Percentiles rank a stretch among this genome's conserved stretches.
These are phyloP conservation scores for Drosophila hydei DNA, from an alignment of 1,140 invertebrate genomes.

Conservation along the genomic window DNA sequence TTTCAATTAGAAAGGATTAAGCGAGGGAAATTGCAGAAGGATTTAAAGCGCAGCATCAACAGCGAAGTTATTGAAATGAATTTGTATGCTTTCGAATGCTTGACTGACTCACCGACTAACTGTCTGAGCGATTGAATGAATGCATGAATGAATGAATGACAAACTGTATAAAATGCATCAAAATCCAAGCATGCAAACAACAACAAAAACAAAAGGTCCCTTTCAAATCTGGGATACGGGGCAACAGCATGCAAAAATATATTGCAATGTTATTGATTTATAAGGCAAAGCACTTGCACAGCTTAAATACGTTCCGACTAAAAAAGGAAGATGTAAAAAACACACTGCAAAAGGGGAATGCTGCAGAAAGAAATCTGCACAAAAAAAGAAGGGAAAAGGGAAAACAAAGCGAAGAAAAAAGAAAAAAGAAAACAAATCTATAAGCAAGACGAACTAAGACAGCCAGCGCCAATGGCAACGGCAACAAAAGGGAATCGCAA, in stretches of 20 bases:
- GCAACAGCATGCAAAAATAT: conserved; percentile 58
- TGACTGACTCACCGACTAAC: conserved; percentile 49
- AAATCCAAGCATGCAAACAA: conserved; percentile 59
- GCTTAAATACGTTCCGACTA: conserved; percentile 54
- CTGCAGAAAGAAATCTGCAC: conserved; percentile 20
- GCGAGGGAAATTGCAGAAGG: conserved; percentile 67
- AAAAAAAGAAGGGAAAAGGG: neutral
- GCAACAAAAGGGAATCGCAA: conserved; percentile 50
- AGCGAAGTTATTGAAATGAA: conserved; percentile 75
- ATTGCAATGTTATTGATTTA: conserved; percentile 77
- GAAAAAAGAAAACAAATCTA: conserved; percentile 46
- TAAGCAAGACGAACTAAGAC: conserved; percentile 55
- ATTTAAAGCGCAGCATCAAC: conserved; percentile 62
- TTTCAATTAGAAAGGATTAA: conserved; percentile 80
- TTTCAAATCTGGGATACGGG: conserved; percentile 6
- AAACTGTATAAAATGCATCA: conserved; percentile 54
- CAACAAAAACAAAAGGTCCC: conserved; percentile 30
- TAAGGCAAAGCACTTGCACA: conserved; percentile 59
- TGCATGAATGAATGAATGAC: conserved; percentile 16
- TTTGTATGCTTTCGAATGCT: conserved; percentile 56
- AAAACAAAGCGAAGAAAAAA: conserved; percentile 1
- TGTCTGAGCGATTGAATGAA: conserved; percentile 13
- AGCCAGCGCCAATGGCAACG: conserved; percentile 46
- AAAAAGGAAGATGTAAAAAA: conserved; percentile 15
- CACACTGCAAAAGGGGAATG: neutral